Evolutionary conservation across 2,113 vertebrate genomes (phyloP).

Genomic region (Percina caprodes): DNA sequence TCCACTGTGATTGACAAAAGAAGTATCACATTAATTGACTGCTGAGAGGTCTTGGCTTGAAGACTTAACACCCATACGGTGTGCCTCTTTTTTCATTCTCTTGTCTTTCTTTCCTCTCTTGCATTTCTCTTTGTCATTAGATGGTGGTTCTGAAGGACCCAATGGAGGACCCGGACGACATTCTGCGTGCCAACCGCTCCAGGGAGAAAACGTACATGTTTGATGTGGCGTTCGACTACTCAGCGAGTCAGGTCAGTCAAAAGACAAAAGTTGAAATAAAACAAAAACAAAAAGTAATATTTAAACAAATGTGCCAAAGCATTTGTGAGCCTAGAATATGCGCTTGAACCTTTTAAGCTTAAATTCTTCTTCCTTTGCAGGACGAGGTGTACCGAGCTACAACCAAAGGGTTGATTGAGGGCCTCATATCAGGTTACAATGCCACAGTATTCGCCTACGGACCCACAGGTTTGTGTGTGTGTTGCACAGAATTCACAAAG

Average conservation of each 20-base stretch:
- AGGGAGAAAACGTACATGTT: conserved; percentile 94
- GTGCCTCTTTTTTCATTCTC: background rate
- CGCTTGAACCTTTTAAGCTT: background rate
- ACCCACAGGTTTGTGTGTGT: conserved; percentile 87
- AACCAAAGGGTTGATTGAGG: conserved; percentile 89
- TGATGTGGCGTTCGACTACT: conserved; percentile 90
- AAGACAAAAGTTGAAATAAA: background rate
- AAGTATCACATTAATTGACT: background rate
- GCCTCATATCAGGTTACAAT: conserved; percentile 92
- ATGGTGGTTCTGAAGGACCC: conserved; percentile 94
- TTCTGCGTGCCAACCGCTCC: conserved; percentile 89
- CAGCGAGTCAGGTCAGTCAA: conserved; percentile 88
- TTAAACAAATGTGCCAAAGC: background rate
- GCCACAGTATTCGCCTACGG: conserved; percentile 94
- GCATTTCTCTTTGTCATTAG: conserved; percentile 65
- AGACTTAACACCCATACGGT: background rate
- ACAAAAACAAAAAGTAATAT: background rate
- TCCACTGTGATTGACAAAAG: conserved; percentile 12
- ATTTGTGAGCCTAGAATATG: background rate
- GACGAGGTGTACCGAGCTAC: conserved; percentile 92
- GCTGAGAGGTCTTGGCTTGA: background rate
- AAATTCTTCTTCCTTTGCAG: conserved; percentile 69
- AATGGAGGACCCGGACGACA: conserved; percentile 89
- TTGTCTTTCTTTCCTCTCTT: background rate
- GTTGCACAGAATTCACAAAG: background rate